Conservation (phyloP, 2,113 vertebrate genomes). For the Calyptomena viridis region DNA sequence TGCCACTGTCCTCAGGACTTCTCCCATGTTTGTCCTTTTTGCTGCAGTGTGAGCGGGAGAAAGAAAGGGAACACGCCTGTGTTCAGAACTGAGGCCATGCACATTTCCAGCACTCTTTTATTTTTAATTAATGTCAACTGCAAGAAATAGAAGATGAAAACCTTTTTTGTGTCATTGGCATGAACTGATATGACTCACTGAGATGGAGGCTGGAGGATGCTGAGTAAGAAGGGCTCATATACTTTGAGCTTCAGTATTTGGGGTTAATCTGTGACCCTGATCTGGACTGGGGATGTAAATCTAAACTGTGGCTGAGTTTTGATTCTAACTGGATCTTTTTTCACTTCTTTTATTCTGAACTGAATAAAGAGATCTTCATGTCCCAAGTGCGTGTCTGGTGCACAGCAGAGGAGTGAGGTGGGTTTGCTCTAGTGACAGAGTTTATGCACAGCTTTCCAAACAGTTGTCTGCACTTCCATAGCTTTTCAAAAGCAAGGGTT, state of each 20-base stretch:
- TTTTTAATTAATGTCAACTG: constrained; percentile 28
- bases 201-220: not conserved
- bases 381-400: not conserved
- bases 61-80: not conserved
- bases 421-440: not conserved
- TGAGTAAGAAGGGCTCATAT: constrained; percentile 42
- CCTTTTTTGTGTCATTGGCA: constrained; percentile 12
- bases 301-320: constrained; percentile 23
- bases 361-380: not conserved
- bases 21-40: not conserved
- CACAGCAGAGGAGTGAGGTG: not conserved
- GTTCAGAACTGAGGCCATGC: not conserved
- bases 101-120: not conserved
- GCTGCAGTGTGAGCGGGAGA: not conserved
- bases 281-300: constrained; percentile 16
- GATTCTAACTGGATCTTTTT: not conserved
- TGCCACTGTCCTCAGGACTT: not conserved
- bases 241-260: not conserved
- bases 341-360: not conserved
- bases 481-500: not conserved
- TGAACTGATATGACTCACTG: constrained; percentile 40
- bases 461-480: not conserved
- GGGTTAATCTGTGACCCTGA: constrained; percentile 45
- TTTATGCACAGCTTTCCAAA: not conserved
- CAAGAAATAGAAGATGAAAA: not conserved